Conservation (phyloP, 2,113 vertebrate genomes). For the Trichechus manatus region DNA sequence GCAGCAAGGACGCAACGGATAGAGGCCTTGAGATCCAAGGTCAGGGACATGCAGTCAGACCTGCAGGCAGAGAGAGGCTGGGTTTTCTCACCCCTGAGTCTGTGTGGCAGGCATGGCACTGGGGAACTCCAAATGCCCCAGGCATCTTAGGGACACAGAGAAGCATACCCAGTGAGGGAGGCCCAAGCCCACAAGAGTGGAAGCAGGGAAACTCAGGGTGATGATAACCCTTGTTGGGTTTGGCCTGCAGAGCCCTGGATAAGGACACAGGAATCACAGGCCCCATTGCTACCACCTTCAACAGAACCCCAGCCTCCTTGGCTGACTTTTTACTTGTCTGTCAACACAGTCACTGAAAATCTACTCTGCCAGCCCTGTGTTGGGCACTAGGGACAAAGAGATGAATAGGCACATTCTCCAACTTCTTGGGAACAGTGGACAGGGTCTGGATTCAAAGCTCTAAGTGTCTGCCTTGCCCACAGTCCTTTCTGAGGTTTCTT, state of each 20-base stretch:
- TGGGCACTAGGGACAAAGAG: neutral
- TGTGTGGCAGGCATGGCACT: neutral
- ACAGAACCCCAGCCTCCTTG: neutral
- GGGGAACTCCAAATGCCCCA: neutral
- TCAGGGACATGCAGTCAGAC: neutral
- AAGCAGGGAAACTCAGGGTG: neutral
- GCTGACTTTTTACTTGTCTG: neutral
- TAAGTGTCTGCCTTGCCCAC: neutral
- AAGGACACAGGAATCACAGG: neutral
- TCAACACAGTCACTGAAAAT: neutral
- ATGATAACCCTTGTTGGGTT: neutral
- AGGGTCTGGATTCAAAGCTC: neutral
- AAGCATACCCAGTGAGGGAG: neutral
- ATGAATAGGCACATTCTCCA: neutral
- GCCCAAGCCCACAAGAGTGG: neutral
- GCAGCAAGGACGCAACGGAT: neutral
- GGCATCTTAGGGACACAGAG: neutral
- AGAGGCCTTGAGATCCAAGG: neutral
- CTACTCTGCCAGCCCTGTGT: neutral
- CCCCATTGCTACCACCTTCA: neutral
- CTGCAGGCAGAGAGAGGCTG: neutral
- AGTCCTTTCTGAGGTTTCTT: neutral
- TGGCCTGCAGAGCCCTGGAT: neutral
- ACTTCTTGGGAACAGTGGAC: neutral
- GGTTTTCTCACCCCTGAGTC: neutral